Evolutionary conservation across 1,140 invertebrate genomes (phyloP), one percentile per base, ranked within the genome.

Genomic region (Sycobia sp.): DNA sequence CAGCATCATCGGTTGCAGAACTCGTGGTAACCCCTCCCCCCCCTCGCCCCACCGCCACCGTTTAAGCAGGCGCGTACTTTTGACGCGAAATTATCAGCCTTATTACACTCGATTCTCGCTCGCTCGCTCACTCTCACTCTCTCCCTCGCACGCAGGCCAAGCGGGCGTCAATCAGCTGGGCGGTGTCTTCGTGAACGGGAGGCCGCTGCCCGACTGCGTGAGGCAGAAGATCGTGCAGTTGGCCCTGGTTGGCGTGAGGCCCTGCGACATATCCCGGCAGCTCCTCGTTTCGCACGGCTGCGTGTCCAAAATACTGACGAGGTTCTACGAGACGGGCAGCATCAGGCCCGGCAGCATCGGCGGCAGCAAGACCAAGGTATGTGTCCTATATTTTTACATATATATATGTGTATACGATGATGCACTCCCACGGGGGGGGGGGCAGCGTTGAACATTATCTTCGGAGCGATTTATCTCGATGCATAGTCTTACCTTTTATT

Each of bases 301-400:
- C 74, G 94, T 96, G n/a, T 96, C 94, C 11, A 98, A 98, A 84
- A 98, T 98, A 66, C 85, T 99, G 11, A 97, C 95, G 3, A 86
- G 96, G 62, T 99, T 97, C 83, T 97, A 96, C 74, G 93, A 96
- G 81, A 96, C 94, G 8, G 94, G 93, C 1, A 95, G 92, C 44
- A 95, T 96, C 56, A 85, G 93, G 71, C 94, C 94, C 1, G 94
- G 93, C 20, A 93, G 92, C 22, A 95, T 96, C 67, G 92, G 92
- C 18, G 92, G 92, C 38, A 92, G 89, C 69, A 95, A 94, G 79
- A 93, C 92, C n/a, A 94, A 94, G 88, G 92, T 94, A 76, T 23
- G 4, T 11, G 29, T 32, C 29, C 29, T 32, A 4, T 32, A 4
- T 32, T 32, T 32, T 32, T 32, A 32, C 29, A 32, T 7, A 32